A percentile compares a stretch with the other conserved stretches of the same genome.
Evolutionary conservation across 2,888 invertebrate species (phyloP).

Genomic region (Artemia sinica): DNA sequence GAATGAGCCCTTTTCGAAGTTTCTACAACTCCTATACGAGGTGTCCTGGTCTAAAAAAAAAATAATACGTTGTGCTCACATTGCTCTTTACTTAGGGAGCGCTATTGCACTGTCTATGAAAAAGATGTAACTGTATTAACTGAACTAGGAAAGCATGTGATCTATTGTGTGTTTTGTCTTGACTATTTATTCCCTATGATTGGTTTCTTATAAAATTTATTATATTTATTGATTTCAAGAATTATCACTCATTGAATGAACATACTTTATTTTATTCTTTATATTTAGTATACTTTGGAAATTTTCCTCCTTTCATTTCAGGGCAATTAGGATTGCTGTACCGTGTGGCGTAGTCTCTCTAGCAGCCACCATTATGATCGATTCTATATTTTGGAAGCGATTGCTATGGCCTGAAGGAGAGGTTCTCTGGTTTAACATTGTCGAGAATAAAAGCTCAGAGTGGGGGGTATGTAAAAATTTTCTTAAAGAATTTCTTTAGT

Average conservation of each 20-base stretch:
- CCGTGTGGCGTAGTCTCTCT: constrained; percentile 52
- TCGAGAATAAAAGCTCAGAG: constrained; percentile 79
- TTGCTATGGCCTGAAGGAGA: constrained; percentile 91
- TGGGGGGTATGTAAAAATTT: constrained; percentile 83
- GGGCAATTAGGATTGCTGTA: constrained; percentile 49
- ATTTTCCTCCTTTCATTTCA: constrained; percentile 32
- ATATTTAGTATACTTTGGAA: constrained; percentile 9
- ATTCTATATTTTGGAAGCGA: constrained; percentile 83
- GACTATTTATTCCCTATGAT: too few species aligned
- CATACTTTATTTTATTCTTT: not conserved
- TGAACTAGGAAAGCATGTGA: too few species aligned
- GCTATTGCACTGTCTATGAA: too few species aligned
- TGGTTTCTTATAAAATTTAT: too few species aligned
- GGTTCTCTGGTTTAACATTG: constrained; percentile 86
- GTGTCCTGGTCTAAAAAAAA: too few species aligned
- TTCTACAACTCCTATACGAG: too few species aligned
- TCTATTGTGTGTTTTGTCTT: too few species aligned
- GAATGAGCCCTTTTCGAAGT: too few species aligned
- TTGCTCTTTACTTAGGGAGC: too few species aligned
- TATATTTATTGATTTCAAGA: too few species aligned
- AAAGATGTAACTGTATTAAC: too few species aligned
- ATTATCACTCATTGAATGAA: not conserved
- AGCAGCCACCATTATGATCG: constrained; percentile 54
- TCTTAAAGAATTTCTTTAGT: not conserved
- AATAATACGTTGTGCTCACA: too few species aligned